phyloP scores from a whole-genome alignment of 2,113 vertebrate genomes.

The Oncorhynchus mykiss region DNA sequence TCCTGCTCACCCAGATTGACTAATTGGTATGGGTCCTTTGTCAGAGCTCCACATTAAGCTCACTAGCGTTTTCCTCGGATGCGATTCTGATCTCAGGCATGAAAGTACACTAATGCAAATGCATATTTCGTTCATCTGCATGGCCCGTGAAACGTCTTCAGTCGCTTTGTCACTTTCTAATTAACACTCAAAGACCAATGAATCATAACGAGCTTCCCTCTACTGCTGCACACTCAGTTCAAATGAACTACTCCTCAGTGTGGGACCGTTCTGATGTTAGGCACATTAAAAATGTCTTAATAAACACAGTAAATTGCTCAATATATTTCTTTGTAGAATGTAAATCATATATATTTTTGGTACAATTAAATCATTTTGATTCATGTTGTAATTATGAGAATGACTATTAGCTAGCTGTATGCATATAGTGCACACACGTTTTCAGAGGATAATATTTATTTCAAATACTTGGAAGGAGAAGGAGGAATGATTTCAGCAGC shows the following conservation, averaged over 20 bases:
- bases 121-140: constrained; percentile 67
- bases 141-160: constrained; percentile 55
- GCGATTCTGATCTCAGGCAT: constrained; percentile 66
- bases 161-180: constrained; percentile 64
- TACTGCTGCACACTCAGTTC: constrained; percentile 15
- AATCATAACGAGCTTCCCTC: constrained; percentile 53
- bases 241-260: constrained; percentile 15
- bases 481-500: constrained; percentile 2
- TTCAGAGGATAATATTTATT: background rate
- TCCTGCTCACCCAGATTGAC: constrained; percentile 68
- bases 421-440: too few species aligned
- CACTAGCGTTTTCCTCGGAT: constrained; percentile 65
- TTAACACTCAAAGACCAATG: constrained; percentile 56
- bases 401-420: too few species aligned
- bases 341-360: too few species aligned
- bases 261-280: background rate
- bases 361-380: too few species aligned
- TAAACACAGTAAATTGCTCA: too few species aligned
- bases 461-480: background rate
- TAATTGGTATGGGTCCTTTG: constrained; percentile 67
- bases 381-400: too few species aligned
- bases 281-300: too few species aligned
- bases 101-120: constrained; percentile 54
- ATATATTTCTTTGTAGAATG: too few species aligned
- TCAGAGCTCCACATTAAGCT: constrained; percentile 66